Conservation (phyloP, 2,888 invertebrate species). For the Rhingia campestris region DNA sequence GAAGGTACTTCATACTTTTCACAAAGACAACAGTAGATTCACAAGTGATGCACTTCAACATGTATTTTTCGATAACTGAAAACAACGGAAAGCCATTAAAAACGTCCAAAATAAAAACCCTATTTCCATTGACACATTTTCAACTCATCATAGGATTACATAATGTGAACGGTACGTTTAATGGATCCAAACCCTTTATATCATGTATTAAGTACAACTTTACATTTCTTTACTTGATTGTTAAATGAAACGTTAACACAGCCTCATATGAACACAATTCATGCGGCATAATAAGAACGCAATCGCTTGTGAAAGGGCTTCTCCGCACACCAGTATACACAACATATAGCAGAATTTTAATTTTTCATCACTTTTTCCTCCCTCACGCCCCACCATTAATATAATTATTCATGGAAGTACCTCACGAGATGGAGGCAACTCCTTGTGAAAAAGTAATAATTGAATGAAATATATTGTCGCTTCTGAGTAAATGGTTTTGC, state of each 20-base stretch:
- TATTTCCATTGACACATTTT: conserved; percentile 32
- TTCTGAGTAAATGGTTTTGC: conserved; percentile 53
- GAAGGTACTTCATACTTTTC: too few species aligned
- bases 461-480: conserved; percentile 66
- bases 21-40: too few species aligned
- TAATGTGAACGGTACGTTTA: conserved; percentile 25
- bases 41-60: too few species aligned
- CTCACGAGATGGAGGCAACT: conserved; percentile 56
- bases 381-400: conserved; percentile 17
- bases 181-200: conserved; percentile 3
- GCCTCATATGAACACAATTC: conserved; percentile 48
- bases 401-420: conserved; percentile 56
- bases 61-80: neutral
- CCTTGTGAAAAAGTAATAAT: conserved; percentile 57
- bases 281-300: conserved; percentile 51
- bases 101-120: conserved; percentile 12
- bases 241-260: conserved; percentile 64
- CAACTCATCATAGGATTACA: conserved; percentile 32
- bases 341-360: conserved; percentile 44
- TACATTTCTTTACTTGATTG: conserved; percentile 53
- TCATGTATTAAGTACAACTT: conserved; percentile 19
- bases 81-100: conserved; percentile 11
- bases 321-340: conserved; percentile 23
- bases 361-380: conserved; percentile 55
- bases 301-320: conserved; percentile 55